These are phyloP conservation scores for Triplophysa tibetana DNA, from an alignment of 2,113 vertebrate genomes.

Conservation along the genomic window DNA sequence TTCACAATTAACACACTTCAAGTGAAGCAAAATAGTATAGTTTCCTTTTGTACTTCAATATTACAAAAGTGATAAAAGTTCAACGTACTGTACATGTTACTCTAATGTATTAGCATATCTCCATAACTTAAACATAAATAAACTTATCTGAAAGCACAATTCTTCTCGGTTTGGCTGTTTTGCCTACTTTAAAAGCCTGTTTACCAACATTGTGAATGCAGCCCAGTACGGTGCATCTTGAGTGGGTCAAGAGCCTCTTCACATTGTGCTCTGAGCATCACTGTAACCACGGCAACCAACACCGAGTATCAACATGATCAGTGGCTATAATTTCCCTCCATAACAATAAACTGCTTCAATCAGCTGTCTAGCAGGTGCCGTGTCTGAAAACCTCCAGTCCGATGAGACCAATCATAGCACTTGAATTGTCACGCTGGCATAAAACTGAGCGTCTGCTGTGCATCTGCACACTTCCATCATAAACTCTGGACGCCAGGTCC, in stretches of 20 bases:
- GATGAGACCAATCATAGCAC: background rate
- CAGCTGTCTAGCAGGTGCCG: slow-evolving; percentile 14
- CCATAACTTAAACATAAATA: no score
- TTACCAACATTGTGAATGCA: slow-evolving; percentile 24
- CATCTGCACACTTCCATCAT: background rate
- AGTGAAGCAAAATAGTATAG: no score
- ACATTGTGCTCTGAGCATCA: background rate
- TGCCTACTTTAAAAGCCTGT: slow-evolving; percentile 3
- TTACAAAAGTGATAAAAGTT: no score
- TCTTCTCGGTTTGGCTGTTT: background rate
- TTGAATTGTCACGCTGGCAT: background rate
- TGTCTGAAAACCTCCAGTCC: background rate
- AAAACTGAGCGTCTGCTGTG: background rate
- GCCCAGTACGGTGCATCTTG: background rate
- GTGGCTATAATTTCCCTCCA: slow-evolving; percentile 6
- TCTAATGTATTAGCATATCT: no score
- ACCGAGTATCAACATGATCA: slow-evolving; percentile 7
- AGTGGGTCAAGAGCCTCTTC: slow-evolving; percentile 5
- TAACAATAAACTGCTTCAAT: background rate
- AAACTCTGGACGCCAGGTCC: background rate
- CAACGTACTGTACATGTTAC: no score
- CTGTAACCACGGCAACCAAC: slow-evolving; percentile 31
- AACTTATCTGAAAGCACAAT: no score
- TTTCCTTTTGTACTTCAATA: no score
- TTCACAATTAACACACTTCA: no score